Conservation (phyloP, 2,113 vertebrate genomes). For the Thunnus thynnus region DNA sequence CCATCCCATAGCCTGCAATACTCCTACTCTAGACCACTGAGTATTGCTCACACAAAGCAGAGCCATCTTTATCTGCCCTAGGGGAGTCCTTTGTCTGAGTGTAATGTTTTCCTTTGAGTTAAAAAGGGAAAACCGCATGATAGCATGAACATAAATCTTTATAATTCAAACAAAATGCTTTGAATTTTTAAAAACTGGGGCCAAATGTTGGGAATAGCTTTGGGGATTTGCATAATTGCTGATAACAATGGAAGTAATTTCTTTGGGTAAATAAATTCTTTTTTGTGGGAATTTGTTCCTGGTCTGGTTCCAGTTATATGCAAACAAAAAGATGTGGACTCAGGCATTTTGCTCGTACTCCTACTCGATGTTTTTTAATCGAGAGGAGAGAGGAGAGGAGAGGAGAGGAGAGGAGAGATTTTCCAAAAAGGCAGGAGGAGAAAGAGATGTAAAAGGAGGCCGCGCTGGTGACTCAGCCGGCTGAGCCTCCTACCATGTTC, state of each 20-base stretch:
- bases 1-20: background rate
- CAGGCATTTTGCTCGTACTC: constrained; percentile 34
- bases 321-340: constrained; percentile 47
- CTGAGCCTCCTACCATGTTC: constrained; percentile 23
- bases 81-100: constrained; percentile 53
- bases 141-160: constrained; percentile 53
- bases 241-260: constrained; percentile 64
- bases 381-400: background rate
- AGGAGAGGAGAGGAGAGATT: background rate
- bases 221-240: constrained; percentile 70
- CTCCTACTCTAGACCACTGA: constrained; percentile 37
- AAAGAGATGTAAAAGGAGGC: background rate
- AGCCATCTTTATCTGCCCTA: constrained; percentile 61
- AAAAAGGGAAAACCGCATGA: constrained; percentile 58
- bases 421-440: background rate
- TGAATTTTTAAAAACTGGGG: constrained; percentile 34
- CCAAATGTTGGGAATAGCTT: constrained; percentile 57
- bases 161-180: constrained; percentile 63
- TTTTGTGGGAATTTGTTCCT: constrained; percentile 55
- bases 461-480: constrained; percentile 24
- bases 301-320: constrained; percentile 47
- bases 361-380: constrained; percentile 19
- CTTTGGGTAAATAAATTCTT: constrained; percentile 62
- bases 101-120: constrained; percentile 66
- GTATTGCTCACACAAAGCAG: constrained; percentile 57